A percentile compares a stretch with the other conserved stretches of the same genome.
Evolutionary conservation across 1,140 invertebrate species (phyloP).

Genomic region (Colletes gigas): DNA sequence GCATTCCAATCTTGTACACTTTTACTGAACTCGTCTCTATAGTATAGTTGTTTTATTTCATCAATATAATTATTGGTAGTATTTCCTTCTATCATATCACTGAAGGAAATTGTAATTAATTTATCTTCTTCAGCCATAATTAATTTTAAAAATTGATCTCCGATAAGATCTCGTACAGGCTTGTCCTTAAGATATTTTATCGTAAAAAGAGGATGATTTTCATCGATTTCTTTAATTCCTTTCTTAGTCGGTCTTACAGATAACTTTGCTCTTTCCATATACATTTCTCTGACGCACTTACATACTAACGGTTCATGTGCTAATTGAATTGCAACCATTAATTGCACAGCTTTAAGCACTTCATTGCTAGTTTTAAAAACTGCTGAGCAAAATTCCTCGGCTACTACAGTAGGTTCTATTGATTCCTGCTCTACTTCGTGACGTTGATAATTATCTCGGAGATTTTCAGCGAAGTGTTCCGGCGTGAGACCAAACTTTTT

Average conservation of each 20-base stretch:
- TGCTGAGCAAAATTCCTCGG: slow-evolving; percentile 85
- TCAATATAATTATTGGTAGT: slow-evolving; percentile 90
- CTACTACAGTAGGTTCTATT: slow-evolving; percentile 89
- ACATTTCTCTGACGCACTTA: slow-evolving; percentile 92
- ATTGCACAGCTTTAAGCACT: slow-evolving; percentile 92
- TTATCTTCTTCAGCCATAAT: slow-evolving; percentile 93
- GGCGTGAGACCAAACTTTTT: slow-evolving; percentile 97
- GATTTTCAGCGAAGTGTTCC: slow-evolving; percentile 98
- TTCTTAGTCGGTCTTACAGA: slow-evolving; percentile 93
- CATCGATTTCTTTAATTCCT: slow-evolving; percentile 96
- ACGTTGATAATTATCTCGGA: slow-evolving; percentile 97
- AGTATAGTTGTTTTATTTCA: slow-evolving; percentile 95
- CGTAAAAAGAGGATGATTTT: slow-evolving; percentile 92
- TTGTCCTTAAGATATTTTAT: slow-evolving; percentile 98
- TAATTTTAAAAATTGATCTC: slow-evolving; percentile 95
- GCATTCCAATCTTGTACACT: slow-evolving; percentile 98
- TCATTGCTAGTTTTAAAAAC: slow-evolving; percentile 87
- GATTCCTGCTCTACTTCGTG: slow-evolving; percentile 97
- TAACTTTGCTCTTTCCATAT: slow-evolving; percentile 94
- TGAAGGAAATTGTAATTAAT: slow-evolving; percentile 87
- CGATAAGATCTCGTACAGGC: slow-evolving; percentile 93
- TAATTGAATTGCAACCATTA: slow-evolving; percentile 97
- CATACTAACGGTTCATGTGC: slow-evolving; percentile 95
- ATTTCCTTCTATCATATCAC: slow-evolving; percentile 90
- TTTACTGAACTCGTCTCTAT: slow-evolving; percentile 97